phyloP scores from a whole-genome alignment of 1,140 invertebrate genomes.

The Anastatus disparis region DNA sequence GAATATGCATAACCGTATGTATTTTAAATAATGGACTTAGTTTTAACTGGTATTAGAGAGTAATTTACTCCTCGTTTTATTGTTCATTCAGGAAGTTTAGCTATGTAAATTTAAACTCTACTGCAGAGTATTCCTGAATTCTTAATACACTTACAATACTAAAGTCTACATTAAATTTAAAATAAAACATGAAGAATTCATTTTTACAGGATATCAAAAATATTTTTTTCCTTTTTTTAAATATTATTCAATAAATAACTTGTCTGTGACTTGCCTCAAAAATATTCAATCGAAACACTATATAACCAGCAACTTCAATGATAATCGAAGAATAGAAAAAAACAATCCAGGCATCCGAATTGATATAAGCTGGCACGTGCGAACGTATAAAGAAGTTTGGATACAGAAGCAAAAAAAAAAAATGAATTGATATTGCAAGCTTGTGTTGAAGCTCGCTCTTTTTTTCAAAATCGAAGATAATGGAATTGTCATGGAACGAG shows the following conservation, averaged over 20 bases:
- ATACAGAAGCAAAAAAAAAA: neutral
- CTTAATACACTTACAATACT: too few relatives aligned
- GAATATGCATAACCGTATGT: slow-evolving; percentile 16
- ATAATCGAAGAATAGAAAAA: neutral
- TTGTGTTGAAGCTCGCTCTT: neutral
- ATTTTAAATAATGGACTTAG: slow-evolving; percentile 5
- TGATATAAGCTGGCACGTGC: neutral
- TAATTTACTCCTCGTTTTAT: neutral
- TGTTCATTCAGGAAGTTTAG: too few relatives aligned
- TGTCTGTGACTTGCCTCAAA: too few relatives aligned
- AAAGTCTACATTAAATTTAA: too few relatives aligned
- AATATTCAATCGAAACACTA: too few relatives aligned
- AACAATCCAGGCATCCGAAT: neutral
- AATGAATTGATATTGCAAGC: neutral
- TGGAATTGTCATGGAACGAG: slow-evolving; percentile 17
- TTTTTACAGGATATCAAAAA: too few relatives aligned
- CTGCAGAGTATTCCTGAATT: too few relatives aligned
- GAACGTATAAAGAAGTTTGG: neutral
- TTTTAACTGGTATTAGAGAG: neutral
- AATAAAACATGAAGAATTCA: too few relatives aligned
- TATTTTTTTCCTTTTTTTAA: too few relatives aligned
- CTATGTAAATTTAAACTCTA: too few relatives aligned
- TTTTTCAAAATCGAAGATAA: slow-evolving; percentile 16
- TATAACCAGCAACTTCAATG: neutral
- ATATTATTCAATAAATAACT: too few relatives aligned